Evolutionary conservation across 2,113 vertebrate species (phyloP).

Genomic region (Gadus chalcogrammus): DNA sequence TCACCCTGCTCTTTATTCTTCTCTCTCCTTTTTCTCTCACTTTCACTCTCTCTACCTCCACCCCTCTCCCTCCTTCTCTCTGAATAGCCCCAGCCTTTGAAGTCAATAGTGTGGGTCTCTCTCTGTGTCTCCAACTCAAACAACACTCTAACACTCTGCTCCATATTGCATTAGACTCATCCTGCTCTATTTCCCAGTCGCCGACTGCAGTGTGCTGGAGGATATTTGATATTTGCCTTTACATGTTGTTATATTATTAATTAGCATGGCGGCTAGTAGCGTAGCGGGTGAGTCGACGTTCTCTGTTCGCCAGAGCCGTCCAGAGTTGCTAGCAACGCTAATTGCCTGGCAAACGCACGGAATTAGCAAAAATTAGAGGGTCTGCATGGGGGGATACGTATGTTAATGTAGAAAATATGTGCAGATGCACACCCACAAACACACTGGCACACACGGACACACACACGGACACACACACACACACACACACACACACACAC

Average conservation of each 20-base stretch:
- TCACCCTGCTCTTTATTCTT: not conserved
- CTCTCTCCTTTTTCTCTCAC: not conserved
- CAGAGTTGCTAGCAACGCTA: slow-evolving; percentile 23
- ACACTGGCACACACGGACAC: not conserved
- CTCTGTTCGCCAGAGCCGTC: slow-evolving; percentile 4
- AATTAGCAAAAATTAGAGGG: slow-evolving; percentile 2
- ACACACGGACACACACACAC: not conserved
- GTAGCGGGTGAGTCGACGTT: slow-evolving; percentile 31
- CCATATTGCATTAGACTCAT: too few relatives aligned
- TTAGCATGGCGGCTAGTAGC: slow-evolving; percentile 11
- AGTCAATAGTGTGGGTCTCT: not conserved
- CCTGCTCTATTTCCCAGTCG: not conserved
- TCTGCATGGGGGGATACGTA: not conserved
- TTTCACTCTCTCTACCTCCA: not conserved
- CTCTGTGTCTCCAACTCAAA: not conserved
- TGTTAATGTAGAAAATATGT: slow-evolving; percentile 1
- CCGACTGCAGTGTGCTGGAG: slow-evolving; percentile 1
- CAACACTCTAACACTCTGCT: too few relatives aligned
- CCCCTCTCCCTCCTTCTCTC: not conserved
- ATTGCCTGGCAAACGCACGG: slow-evolving; percentile 10
- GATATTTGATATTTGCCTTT: slow-evolving; percentile 9
- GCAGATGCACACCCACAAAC: not conserved
- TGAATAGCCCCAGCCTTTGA: not conserved
- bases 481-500: not conserved
- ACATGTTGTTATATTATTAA: slow-evolving; percentile 43